A percentile compares a stretch with the other conserved stretches of the same genome.
These are phyloP conservation scores for Listronotus oregonensis DNA, from an alignment of 1,140 invertebrate genomes.

Conservation along the genomic window DNA sequence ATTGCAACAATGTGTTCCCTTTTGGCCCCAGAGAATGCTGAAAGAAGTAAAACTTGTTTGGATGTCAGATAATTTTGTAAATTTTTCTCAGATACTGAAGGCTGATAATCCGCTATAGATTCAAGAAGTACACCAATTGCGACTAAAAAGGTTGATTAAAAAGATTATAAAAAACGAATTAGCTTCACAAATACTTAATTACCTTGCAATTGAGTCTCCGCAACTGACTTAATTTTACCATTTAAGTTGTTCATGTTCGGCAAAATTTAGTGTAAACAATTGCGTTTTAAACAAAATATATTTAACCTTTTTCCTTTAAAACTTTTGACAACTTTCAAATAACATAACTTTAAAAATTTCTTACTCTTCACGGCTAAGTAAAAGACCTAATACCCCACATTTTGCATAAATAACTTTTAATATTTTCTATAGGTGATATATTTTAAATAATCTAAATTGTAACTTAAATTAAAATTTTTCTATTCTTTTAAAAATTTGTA, in stretches of 20 bases:
- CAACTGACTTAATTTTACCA: slow-evolving; percentile 39
- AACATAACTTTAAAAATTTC: no score
- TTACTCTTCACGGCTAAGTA: no score
- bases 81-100: slow-evolving; percentile 60
- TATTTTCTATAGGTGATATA: no score
- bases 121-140: slow-evolving; percentile 64
- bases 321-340: no score
- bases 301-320: no score
- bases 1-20: slow-evolving; percentile 55
- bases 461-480: no score
- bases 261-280: no score
- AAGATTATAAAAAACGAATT: slow-evolving; percentile 5
- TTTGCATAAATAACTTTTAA: no score
- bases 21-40: slow-evolving; percentile 56
- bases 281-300: no score
- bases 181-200: slow-evolving; percentile 7
- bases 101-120: slow-evolving; percentile 64
- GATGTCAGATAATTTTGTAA: slow-evolving; percentile 63
- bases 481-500: no score
- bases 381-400: no score
- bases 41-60: slow-evolving; percentile 61
- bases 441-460: no score
- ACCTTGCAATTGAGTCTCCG: slow-evolving; percentile 53
- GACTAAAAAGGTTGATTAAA: slow-evolving; percentile 55
- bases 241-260: slow-evolving; percentile 18